Base-by-base conservation (phyloP, 2,888 invertebrate genomes). In the Heteropelma amictum region DNA sequence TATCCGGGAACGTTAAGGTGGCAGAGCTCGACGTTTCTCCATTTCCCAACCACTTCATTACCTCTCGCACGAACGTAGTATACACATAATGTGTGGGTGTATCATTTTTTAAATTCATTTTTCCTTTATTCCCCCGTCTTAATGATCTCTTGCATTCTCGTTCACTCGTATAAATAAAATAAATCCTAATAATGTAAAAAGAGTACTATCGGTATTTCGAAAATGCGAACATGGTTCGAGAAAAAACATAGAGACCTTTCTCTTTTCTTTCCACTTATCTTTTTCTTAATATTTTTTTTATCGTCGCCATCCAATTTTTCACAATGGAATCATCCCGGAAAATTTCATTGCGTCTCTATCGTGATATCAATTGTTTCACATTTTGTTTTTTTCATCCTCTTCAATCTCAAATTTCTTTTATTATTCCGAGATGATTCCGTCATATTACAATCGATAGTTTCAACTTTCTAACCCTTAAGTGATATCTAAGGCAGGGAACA, bases 21-120 rank as follows among this genome's bases (percentile, higher is more conserved):
- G 83, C 83, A 83, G 82, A 82, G 81, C 77, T 79, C 83, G 81
- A 81, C 79, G 56, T 76, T 75, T 56, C 64, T 68, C 42, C 40
- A 63, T 61, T 76, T 56, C 40, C 51, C 70, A 76, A 60, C 72
- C 65, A 17, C 54, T 58, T 56, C 14, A 42, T 58, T 68, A 63
- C 45, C 49, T 77, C 65, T 70, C 70, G 74, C 74, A 56, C 74
- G 70, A 70, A 65, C 69, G n/a, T n/a, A n/a, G n/a, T n/a, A 75
- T 60, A 67, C 74, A 21, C 64, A 61, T 70, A 60, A 65, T 70
- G 65, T 74, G 63, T 49, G 23, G 26, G n/a, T 35, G 28, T 35
- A 3, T 53, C 53, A 30, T 35, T 51, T 38, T 45, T 64, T 54
- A 26, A 26, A 51, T 42, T 58, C 51, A 42, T 38, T 69, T 60